Conservation (phyloP, 2,888 invertebrate species). For the Cylindroiulus punctatus region DNA sequence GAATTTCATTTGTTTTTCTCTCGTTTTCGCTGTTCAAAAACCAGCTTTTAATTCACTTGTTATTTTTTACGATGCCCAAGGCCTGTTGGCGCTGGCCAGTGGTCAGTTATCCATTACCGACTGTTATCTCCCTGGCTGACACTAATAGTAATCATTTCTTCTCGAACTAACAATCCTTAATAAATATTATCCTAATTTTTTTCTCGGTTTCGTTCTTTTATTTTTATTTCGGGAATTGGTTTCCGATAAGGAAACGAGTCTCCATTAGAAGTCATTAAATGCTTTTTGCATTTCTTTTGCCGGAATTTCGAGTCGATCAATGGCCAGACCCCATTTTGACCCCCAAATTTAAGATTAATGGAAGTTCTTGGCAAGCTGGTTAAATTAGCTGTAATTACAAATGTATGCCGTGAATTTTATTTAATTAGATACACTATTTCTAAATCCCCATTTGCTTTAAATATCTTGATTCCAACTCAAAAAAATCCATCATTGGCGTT, state of each 20-base stretch:
- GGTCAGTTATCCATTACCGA: slow-evolving; percentile 1
- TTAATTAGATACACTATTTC: no score
- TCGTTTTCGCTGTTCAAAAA: neutral
- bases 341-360: neutral
- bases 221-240: neutral
- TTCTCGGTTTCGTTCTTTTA: no score
- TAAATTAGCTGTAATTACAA: neutral
- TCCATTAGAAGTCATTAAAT: slow-evolving; percentile 40
- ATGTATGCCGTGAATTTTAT: neutral
- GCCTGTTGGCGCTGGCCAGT: neutral
- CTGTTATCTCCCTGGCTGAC: slow-evolving; percentile 20
- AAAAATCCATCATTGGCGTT: no score
- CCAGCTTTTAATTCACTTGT: slow-evolving; percentile 29
- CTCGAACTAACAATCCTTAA: slow-evolving; percentile 26
- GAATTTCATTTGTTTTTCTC: slow-evolving; percentile 25
- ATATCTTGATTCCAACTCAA: no score
- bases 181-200: slow-evolving; percentile 43
- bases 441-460: no score
- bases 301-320: neutral
- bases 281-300: neutral
- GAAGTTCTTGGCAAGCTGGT: neutral
- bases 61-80: neutral
- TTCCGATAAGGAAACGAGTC: slow-evolving; percentile 38
- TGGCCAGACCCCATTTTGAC: neutral
- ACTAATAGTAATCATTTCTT: slow-evolving; percentile 39